Base-by-base conservation (phyloP, 2,888 invertebrate genomes). In the Polia nebulosa region DNA sequence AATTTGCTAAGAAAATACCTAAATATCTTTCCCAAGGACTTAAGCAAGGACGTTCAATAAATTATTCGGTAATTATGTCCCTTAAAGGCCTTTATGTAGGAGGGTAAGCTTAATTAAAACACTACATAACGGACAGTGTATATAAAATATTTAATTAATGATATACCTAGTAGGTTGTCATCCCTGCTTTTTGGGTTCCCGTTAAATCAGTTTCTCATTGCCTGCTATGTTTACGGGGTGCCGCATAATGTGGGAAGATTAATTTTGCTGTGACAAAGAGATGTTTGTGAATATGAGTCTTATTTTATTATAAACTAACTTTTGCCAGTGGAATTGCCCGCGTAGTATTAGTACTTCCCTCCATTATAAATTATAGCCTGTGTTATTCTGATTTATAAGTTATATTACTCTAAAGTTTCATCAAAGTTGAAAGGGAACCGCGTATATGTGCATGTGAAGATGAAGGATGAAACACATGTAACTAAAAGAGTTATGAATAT, bases 11-110 rank as follows among this genome's bases (percentile, higher is more conserved):
- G 44, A 55, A 63, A 62, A 39, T n/a, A 29, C 5, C 20, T 13
- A 47, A 25, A 57, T 27, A 34, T 47, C 17, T 27, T 49, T n/a
- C 5, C 17, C 5, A 64, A 47, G 47, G 15, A 45, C 34, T 63
- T 59, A 41, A 70, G 39, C 20, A 41, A 39, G 53, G 53, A 17
- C 47, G 52, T 74, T 44, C 39, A 63, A 69, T 74, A 74, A 84
- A 85, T 85, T 75, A 83, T 82, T 76, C 74, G 60, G 80, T 76
- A 81, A 85, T 81, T 78, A 76, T 73, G 69, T 65, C 72, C 66
- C 70, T 47, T 22, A 45, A 51, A 55, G 34, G 44, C 44, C 69
- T 63, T 75, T 73, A 73, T 51, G 27, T 65, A 49, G 52, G 55
- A 76, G 70, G 74, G 65, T 65, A 34, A 56, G 61, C 66, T 81